Evolutionary conservation across 2,113 vertebrate genomes (phyloP).

Genomic region (Clinocottus analis): DNA sequence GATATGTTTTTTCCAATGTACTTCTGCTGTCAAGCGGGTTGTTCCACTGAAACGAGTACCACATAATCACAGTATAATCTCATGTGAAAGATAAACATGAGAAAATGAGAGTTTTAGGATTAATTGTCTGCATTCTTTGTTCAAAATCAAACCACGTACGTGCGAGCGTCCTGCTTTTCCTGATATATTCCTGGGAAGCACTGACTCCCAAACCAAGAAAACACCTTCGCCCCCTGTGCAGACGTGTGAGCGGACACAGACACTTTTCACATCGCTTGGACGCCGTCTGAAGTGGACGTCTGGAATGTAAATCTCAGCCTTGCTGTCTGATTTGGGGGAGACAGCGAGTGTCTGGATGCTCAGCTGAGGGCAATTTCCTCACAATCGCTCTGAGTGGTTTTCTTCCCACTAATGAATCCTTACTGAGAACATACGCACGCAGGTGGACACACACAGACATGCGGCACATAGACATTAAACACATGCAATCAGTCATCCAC

Average conservation of each 20-base stretch:
- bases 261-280: conserved; percentile 31
- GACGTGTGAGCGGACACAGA: conserved; percentile 25
- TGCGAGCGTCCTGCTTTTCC: neutral
- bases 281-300: conserved; percentile 53
- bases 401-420: conserved; percentile 54
- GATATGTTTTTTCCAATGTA: neutral
- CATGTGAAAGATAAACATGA: neutral
- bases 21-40: neutral
- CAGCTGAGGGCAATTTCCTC: conserved; percentile 75
- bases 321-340: conserved; percentile 36
- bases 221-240: conserved; percentile 10
- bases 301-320: conserved; percentile 62
- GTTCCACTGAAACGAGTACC: neutral
- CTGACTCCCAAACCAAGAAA: conserved; percentile 39
- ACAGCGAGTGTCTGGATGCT: conserved; percentile 34
- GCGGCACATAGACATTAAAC: neutral
- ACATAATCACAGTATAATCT: neutral
- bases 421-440: conserved; percentile 33
- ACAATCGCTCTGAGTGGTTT: conserved; percentile 62
- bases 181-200: conserved; percentile 26
- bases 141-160: neutral
- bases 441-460: conserved; percentile 39
- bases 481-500: conserved; percentile 45
- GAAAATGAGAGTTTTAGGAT: neutral
- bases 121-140: neutral